Base-by-base conservation (phyloP, 2,888 invertebrate genomes). In the Schizotus pectinicornis region DNA sequence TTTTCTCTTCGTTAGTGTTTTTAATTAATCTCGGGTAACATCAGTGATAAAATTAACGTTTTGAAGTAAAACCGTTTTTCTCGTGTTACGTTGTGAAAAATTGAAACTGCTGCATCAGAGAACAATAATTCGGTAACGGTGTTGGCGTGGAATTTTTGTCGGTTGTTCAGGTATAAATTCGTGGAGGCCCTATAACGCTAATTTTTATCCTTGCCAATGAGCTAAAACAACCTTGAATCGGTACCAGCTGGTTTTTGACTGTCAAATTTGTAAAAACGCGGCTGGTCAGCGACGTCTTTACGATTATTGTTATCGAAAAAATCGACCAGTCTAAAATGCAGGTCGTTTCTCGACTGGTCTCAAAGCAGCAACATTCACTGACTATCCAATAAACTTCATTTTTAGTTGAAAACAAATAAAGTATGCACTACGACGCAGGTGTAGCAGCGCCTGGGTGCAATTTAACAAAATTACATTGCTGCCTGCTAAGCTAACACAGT, bases 161-260 rank as follows among this genome's bases (percentile, higher is more conserved):
- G 22, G 9, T 35, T 37, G 31, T 12, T 49, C 48, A 48, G 38
- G 38, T 49, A 49, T 49, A 45, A 33, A 45, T 35, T 46, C 12
- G 46, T 35, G 14, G 45, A 45, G 9, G 31, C 31, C 9, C 22
- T 30, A 31, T 43, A 52, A 30, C 32, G 46, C 46, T 45, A 45
- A 53, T 53, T 53, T 53, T 46, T 45, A 53, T 45, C 46, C 53
- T 45, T 53, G 53, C 46, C 53, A 53, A 53, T 53, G 53, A 30
- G 53, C 45, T 45, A 45, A 53, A 46, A 45, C 35, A 36, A 53
- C 53, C 53, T 53, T 53, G 53, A 36, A 45, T 53, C 38, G 14
- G 46, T 37, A 45, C 45, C 53, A 53, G 45, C 53, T 53, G 53
- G 53, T 46, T 53, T 53, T 53, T 45, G 53, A 46, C 46, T 53